Percentiles rank a stretch among this genome's conserved stretches.
phyloP scores from a whole-genome alignment of 2,888 invertebrate genomes.

The Brassicogethes aeneus region DNA sequence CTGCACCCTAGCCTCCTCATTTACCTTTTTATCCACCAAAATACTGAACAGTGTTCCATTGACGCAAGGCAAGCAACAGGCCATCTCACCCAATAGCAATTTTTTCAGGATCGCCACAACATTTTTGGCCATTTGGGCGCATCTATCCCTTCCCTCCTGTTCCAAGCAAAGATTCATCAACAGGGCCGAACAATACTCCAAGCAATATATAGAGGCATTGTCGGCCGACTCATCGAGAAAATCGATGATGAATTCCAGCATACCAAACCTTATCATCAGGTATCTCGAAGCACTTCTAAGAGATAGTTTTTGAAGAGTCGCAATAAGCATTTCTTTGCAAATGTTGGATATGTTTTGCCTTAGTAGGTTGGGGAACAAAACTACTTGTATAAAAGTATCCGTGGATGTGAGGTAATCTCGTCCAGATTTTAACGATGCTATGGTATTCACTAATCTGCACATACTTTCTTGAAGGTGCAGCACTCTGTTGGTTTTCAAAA shows the following conservation, averaged over 20 bases:
- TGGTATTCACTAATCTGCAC: not conserved
- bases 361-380: not conserved
- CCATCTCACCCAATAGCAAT: not conserved
- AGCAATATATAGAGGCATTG: not conserved
- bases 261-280: not conserved
- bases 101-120: not conserved
- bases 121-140: not conserved
- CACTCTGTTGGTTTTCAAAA: not conserved
- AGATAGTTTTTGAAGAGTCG: not conserved
- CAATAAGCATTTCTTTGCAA: not conserved
- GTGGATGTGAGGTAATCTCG: not conserved
- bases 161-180: not conserved
- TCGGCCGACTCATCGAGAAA: not conserved
- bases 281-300: not conserved
- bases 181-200: not conserved
- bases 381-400: not conserved
- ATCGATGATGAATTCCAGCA: not conserved
- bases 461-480: not conserved
- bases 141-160: not conserved
- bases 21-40: not conserved
- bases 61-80: not conserved
- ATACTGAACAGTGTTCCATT: not conserved
- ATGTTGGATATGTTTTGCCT: not conserved
- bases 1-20: not conserved
- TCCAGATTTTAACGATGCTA: not conserved